phyloP scores from a whole-genome alignment of 2,888 invertebrate genomes.

The Pterobdella sp. region DNA sequence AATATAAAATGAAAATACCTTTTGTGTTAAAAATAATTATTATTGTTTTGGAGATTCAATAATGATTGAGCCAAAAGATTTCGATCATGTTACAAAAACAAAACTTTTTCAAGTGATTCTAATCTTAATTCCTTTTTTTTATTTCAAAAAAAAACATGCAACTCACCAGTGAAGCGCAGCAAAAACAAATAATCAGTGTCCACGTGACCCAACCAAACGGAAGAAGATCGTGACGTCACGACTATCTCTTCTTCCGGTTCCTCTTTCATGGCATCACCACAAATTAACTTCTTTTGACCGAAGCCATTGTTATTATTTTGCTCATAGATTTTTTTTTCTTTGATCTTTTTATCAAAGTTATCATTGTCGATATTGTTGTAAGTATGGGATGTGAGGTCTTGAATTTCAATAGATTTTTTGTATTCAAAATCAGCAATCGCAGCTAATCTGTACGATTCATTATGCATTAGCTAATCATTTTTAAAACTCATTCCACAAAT shows the following conservation, averaged over 20 bases:
- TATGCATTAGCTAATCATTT: no score
- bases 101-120: no score
- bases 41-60: no score
- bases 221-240: constrained; percentile 14
- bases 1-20: no score
- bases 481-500: no score
- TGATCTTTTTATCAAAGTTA: not conserved
- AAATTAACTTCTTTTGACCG: not conserved
- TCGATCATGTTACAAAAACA: no score
- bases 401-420: not conserved
- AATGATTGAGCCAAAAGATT: no score
- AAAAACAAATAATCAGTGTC: constrained; percentile 15
- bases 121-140: no score
- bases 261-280: constrained; percentile 7
- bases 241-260: constrained; percentile 17
- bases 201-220: constrained; percentile 16
- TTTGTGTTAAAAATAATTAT: no score
- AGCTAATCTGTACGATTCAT: not conserved
- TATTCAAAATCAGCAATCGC: not conserved
- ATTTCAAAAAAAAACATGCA: not conserved
- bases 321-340: not conserved
- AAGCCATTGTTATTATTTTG: not conserved
- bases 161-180: constrained; percentile 14
- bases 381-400: not conserved
- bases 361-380: not conserved